Percentiles rank a stretch among this genome's conserved stretches.
Conservation (phyloP, 1,140 invertebrate genomes). For the Belonocnema kinseyi region DNA sequence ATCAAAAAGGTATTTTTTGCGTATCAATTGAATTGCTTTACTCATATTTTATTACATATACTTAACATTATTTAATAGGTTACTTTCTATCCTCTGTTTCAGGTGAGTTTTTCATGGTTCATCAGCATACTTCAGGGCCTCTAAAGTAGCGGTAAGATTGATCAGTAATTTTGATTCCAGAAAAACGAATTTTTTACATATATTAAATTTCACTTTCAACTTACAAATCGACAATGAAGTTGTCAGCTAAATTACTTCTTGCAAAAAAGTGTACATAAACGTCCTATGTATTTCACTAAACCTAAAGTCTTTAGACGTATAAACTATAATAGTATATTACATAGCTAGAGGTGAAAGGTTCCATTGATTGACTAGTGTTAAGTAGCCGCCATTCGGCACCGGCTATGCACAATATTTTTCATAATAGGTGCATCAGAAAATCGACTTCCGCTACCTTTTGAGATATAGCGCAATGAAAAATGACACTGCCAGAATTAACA, state of each 20-base stretch:
- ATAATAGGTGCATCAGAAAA: no score
- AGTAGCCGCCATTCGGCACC: no score
- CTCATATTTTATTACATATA: background rate
- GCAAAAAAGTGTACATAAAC: background rate
- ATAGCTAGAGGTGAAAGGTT: no score
- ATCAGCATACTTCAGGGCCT: background rate
- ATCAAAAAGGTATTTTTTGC: no score
- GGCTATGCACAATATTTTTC: no score
- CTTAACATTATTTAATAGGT: background rate
- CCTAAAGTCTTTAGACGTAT: background rate
- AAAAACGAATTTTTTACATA: background rate
- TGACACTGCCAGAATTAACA: no score
- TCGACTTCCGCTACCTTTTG: no score
- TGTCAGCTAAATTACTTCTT: background rate
- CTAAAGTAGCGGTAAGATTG: background rate
- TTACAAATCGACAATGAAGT: background rate
- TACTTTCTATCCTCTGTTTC: background rate
- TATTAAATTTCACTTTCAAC: background rate
- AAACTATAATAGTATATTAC: no score
- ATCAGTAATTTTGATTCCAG: background rate
- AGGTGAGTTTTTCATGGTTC: background rate
- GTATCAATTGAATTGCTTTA: background rate
- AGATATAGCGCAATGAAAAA: no score
- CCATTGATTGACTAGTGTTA: no score
- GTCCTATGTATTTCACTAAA: slow-evolving; percentile 8